Evolutionary conservation across 2,888 invertebrate species (phyloP), one percentile per base, ranked within the genome.

Genomic region (Archaeoteleia sp.): DNA sequence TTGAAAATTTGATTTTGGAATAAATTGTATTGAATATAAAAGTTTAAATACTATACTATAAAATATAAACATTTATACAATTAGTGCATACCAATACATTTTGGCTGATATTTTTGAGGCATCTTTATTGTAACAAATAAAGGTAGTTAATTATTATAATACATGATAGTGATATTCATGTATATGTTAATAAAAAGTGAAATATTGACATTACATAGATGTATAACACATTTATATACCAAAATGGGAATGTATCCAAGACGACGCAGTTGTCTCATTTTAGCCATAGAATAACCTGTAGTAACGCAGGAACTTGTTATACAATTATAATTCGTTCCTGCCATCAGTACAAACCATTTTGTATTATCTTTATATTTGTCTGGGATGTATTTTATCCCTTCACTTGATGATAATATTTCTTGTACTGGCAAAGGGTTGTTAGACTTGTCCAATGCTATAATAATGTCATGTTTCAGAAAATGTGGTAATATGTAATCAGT

Each of bases 401-500:
- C 61, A 0, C 0, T 0, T 3, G 65, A 14, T 3, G 72, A 66
- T 20, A 68, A 1, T 1, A 77, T 67, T 29, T 80, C 49, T 15
- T 58, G 7, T 6, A 75, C 57, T 9, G 73, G 53, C 17, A 78
- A 68, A 13, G 75, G 54, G 17, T 83, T 85, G 7, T 88, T 88
- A 20, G 82, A 74, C 23, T 78, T 80, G 77, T 91, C 87, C 74
- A 90, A 87, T 72, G 90, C 90, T 51, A 91, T 76, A 10, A 92
- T 85, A 17, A 92, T 78, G 83, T 92, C 91, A 78, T 90, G 88
- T 82, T 88, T 87, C 71, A 88, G 87, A 78, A 89, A 91, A 75
- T 94, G 92, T 5, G 93, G 91, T 67, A 94, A 78, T 66, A 93
- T 83, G 79, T 92, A 91, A 60, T 88, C 86, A 2, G 87, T 82